These are phyloP conservation scores for Leptestheria dahalacensis DNA, from an alignment of 1,140 invertebrate species.

Conservation along the genomic window DNA sequence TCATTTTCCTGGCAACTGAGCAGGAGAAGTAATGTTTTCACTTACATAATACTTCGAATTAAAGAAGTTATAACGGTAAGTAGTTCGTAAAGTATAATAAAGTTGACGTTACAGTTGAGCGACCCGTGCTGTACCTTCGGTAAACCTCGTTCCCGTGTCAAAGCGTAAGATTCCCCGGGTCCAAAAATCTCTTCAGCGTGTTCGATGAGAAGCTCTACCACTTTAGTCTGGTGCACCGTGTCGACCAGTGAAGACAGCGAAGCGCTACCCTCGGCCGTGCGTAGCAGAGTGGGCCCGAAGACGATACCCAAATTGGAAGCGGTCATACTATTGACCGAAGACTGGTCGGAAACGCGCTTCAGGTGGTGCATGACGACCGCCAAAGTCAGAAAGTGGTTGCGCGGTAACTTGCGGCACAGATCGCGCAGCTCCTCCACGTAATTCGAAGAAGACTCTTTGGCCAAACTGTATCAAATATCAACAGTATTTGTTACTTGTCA, in stretches of 20 bases:
- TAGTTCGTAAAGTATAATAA: no score
- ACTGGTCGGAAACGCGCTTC: conserved; percentile 25
- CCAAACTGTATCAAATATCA: no score
- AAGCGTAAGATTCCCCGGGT: conserved; percentile 4
- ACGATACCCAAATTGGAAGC: conserved; percentile 42
- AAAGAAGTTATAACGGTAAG: no score
- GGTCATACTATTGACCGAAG: conserved; percentile 40
- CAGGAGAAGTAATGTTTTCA: no score
- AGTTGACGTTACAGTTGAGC: no score
- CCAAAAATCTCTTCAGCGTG: conserved; percentile 28
- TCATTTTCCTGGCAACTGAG: no score
- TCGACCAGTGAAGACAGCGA: conserved; percentile 37
- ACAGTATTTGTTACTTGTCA: no score
- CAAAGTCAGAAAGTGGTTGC: conserved; percentile 32
- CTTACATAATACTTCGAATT: no score
- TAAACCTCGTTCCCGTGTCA: not conserved
- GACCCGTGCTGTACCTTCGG: no score
- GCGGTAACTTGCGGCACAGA: conserved; percentile 32
- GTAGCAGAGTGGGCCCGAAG: conserved; percentile 41
- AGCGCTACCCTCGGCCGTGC: conserved; percentile 34
- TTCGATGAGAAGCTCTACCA: conserved; percentile 37
- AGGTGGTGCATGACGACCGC: conserved; percentile 37
- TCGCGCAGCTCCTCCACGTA: conserved; percentile 27
- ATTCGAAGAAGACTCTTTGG: not conserved
- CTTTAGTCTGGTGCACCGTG: conserved; percentile 39